Conservation (phyloP, 2,797 vertebrate species). For the Nyctibius grandis region DNA sequence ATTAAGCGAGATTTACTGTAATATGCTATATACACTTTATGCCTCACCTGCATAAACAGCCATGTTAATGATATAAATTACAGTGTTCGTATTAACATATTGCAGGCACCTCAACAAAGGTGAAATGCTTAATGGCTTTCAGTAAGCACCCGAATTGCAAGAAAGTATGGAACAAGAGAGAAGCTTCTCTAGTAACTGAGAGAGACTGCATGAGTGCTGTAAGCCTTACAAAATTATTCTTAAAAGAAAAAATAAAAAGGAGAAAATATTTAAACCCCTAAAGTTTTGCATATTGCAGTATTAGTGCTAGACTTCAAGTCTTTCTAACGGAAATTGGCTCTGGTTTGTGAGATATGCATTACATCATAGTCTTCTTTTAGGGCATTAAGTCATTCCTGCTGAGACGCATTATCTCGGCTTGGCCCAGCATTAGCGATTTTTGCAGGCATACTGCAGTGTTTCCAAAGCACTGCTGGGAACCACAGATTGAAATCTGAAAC, state of each 20-base stretch:
- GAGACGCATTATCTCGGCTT: constrained; percentile 79
- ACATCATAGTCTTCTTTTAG: constrained; percentile 85
- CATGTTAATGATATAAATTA: constrained; percentile 56
- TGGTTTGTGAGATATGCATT: constrained; percentile 78
- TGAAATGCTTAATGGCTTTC: constrained; percentile 36
- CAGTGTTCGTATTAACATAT: neutral
- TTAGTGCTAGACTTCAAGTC: constrained; percentile 70
- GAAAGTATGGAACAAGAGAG: neutral
- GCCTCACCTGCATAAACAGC: constrained; percentile 44
- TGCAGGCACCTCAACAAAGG: constrained; percentile 51
- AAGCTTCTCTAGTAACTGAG: neutral
- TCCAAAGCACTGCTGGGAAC: constrained; percentile 78
- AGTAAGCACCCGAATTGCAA: neutral
- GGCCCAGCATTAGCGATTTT: constrained; percentile 78
- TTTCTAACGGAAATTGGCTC: constrained; percentile 75
- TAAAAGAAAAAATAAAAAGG: neutral
- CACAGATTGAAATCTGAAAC: constrained; percentile 79
- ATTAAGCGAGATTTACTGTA: constrained; percentile 31
- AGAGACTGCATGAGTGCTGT: neutral
- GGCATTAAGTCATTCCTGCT: constrained; percentile 83
- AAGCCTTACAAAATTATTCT: constrained; percentile 52
- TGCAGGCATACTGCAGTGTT: constrained; percentile 78
- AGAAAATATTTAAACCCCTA: neutral
- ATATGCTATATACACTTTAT: neutral
- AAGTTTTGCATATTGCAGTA: constrained; percentile 62